These are phyloP conservation scores for Paramormyrops kingsleyae DNA, from an alignment of 2,113 vertebrate species.

Conservation along the genomic window DNA sequence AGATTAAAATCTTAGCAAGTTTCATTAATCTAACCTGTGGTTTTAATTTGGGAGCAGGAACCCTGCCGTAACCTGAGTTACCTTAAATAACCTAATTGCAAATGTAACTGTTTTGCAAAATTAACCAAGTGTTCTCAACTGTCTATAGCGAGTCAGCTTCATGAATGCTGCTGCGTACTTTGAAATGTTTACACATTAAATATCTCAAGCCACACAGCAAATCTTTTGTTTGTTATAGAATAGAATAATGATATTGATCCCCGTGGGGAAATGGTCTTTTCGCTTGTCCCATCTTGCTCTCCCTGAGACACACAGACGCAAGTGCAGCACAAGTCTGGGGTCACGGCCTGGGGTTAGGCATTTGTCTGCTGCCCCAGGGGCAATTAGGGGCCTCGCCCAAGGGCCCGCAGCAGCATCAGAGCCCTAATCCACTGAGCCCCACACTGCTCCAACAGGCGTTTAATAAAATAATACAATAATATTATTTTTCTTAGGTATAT, in stretches of 20 bases:
- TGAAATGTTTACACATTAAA: background rate
- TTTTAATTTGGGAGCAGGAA: background rate
- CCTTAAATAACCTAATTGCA: background rate
- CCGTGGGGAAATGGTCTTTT: background rate
- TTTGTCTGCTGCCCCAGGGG: background rate
- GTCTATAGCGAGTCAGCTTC: background rate
- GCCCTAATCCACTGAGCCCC: background rate
- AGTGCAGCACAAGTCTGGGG: background rate
- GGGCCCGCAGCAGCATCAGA: background rate
- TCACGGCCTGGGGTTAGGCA: background rate
- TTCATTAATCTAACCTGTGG: background rate
- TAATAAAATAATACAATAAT: background rate
- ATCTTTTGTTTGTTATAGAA: background rate
- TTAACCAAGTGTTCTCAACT: background rate
- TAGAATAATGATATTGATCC: background rate
- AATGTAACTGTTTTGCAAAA: background rate
- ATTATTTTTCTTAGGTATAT: background rate
- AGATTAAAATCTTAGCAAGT: background rate
- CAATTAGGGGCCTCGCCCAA: background rate
- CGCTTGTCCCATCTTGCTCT: background rate
- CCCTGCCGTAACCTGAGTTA: background rate
- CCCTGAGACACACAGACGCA: background rate
- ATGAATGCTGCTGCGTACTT: background rate
- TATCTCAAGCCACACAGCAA: background rate
- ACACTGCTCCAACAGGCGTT: background rate